phyloP scores from a whole-genome alignment of 2,797 vertebrate species.

The Octomys mimax region DNA sequence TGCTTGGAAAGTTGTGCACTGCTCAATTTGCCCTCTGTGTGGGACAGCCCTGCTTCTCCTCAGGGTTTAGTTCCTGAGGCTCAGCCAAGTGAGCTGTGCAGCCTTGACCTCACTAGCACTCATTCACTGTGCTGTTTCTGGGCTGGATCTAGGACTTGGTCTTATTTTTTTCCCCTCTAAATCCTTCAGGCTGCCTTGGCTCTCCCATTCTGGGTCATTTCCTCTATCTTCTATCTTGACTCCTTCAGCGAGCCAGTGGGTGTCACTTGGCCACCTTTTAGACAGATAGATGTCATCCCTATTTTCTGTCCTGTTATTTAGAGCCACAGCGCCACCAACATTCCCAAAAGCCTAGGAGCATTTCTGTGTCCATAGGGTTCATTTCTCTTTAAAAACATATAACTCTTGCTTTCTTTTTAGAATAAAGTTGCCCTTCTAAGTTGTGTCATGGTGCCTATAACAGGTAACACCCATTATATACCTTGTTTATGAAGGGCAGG shows the following conservation, averaged over 20 bases:
- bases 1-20: background rate
- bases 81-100: background rate
- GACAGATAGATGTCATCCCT: slow-evolving; percentile 54
- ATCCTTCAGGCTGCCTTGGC: background rate
- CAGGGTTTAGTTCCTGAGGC: slow-evolving; percentile 20
- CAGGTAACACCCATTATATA: background rate
- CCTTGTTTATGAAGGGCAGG: background rate
- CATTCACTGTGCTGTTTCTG: background rate
- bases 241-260: slow-evolving; percentile 26
- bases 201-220: slow-evolving; percentile 68
- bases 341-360: background rate
- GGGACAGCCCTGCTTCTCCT: background rate
- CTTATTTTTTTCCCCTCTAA: slow-evolving; percentile 19
- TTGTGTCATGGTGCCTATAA: background rate
- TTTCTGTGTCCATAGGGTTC: background rate
- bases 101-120: background rate
- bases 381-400: slow-evolving; percentile 43
- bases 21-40: background rate
- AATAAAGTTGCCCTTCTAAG: background rate
- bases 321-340: background rate
- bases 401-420: slow-evolving; percentile 42
- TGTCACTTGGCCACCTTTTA: slow-evolving; percentile 54
- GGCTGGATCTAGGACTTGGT: background rate
- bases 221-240: slow-evolving; percentile 46
- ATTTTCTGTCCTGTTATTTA: slow-evolving; percentile 60